Evolutionary conservation across 1,140 invertebrate genomes (phyloP), one percentile per base, ranked within the genome.

Genomic region (Nasonia vitripennis): DNA sequence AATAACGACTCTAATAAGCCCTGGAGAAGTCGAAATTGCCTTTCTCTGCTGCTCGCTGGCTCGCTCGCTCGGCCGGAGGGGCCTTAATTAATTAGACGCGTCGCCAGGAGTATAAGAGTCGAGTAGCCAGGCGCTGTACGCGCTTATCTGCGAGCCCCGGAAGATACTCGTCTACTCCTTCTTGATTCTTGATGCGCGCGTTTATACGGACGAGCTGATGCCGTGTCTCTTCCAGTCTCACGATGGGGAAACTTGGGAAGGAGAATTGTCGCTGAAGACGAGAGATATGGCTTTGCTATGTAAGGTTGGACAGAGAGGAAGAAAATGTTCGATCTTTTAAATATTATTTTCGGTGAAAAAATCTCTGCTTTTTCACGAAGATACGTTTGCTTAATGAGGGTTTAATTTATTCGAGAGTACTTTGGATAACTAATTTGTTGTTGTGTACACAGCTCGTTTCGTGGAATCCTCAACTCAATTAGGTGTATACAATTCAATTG

Each of bases 1-100:
- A 86, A 86, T 82, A 86, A 82, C 85, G 85, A 78, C 73, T 78
- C 81, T 82, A 83, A 83, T 82, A 86, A 89, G 86, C 81, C 78
- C 27, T 20, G 74, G 70, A 70, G 41, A 27, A 34, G 55, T 86
- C 62, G 73, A 81, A 77, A 86, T 85, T 85, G 83, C 87, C 87
- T 88, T 88, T 88, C 87, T 88, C 87, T 85, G 27, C 1, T 27
- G 27, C 27, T 27, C 27, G 27, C 86, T 55, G 27, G 27, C 20
- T 20, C 20, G 74, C 68, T 86, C 67, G 84, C 85, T 84, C 79
- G 87, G 87, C 11, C 67, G 70, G 71, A 45, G 23, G 68, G 88
- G 86, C 81, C 87, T 87, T 88, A 88, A 89, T 89, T 89, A 89
- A 89, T 89, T 87, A 88, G 87, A 85, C 34, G 78, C 31, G n/a